These are phyloP conservation scores for Melierax canorus DNA, from an alignment of 2,113 vertebrate genomes.

Conservation along the genomic window DNA sequence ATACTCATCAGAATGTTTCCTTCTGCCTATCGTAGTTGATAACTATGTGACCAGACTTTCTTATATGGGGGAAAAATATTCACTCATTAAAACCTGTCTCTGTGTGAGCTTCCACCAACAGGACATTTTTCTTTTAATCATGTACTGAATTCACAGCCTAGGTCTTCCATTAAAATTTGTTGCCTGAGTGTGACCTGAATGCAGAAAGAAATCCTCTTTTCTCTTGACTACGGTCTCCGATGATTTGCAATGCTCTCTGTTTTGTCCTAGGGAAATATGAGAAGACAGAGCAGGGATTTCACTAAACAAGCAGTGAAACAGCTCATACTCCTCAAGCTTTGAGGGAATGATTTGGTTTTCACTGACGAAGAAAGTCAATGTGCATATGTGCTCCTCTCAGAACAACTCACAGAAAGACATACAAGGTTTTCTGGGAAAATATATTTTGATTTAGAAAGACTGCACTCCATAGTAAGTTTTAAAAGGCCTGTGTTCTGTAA, in stretches of 20 bases:
- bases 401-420: not conserved
- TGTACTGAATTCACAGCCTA: not conserved
- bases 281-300: not conserved
- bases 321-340: not conserved
- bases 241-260: not conserved
- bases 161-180: not conserved
- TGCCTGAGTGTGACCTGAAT: constrained; percentile 26
- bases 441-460: not conserved
- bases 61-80: not conserved
- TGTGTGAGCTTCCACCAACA: not conserved
- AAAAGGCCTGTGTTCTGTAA: not conserved
- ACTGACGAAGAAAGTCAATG: not conserved
- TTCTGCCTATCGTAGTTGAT: not conserved
- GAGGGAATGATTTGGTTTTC: not conserved
- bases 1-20: not conserved
- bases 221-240: not conserved
- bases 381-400: not conserved
- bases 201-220: not conserved
- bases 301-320: not conserved
- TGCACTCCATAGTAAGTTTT: not conserved
- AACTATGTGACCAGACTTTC: not conserved
- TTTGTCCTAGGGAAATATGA: not conserved
- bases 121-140: constrained; percentile 48
- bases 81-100: not conserved
- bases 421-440: not conserved